Base-by-base conservation (phyloP, 1,140 invertebrate genomes). In the Zelostemma sp. region DNA sequence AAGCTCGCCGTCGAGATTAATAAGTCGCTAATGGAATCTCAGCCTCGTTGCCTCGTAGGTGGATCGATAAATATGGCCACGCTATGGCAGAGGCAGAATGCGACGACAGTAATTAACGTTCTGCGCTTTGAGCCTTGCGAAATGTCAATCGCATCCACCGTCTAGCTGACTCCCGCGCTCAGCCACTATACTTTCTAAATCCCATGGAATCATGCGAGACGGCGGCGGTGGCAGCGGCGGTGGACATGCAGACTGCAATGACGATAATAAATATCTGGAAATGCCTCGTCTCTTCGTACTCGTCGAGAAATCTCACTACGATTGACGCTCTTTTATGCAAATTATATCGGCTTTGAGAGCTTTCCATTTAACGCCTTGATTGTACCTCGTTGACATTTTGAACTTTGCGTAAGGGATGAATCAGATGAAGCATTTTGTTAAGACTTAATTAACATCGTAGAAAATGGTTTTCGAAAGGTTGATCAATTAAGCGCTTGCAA, bases 21-120 rank as follows among this genome's bases (percentile, higher is more conserved):
- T 80, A 80, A 75, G 72, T 72, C 72, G 65, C 77, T 79, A 79
- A 79, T 79, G 77, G 78, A 79, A 78, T 78, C 74, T 28, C 50
- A 69, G 73, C 70, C 68, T n/a, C n/a, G n/a, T n/a, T 70, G 68
- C 64, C 48, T 63, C 57, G 76, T 80, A 76, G 78, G 78, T 77
- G 76, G 61, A 68, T 68, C 68, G 62, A 79, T 78, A 78, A 72
- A 78, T 78, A 59, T 75, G 57, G 53, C 51, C 14, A 45, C 31
- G 69, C 45, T 31, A 41, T 17, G 62, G 56, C 60, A 69, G 73
- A 70, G 72, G 66, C 59, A 50, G 56, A 63, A 64, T 61, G 64
- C 45, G 60, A 68, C 68, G 64, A 72, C 64, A 68, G 65, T 72
- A 72, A 72, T 72, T 72, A 72, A 72, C 53, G 65, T 65, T 61